A percentile compares a stretch with the other conserved stretches of the same genome.
These are phyloP conservation scores for Tachysurus vachellii DNA, from an alignment of 2,113 vertebrate genomes.

Conservation along the genomic window DNA sequence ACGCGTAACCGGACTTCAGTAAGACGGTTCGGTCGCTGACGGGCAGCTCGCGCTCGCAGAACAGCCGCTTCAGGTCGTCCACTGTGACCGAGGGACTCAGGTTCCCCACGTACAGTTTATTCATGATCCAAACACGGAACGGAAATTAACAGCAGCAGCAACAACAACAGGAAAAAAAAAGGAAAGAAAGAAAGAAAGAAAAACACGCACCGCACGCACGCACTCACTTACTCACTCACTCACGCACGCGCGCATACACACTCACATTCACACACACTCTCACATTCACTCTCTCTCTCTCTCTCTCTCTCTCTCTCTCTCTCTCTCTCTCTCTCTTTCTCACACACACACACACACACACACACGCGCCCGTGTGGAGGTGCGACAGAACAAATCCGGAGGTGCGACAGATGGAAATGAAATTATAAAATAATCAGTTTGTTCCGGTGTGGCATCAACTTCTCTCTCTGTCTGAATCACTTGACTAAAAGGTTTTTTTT, in stretches of 20 bases:
- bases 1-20: constrained; percentile 92
- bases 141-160: constrained; percentile 50
- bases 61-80: constrained; percentile 90
- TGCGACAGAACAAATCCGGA: constrained; percentile 5
- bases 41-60: constrained; percentile 85
- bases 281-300: not conserved
- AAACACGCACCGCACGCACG: constrained; percentile 9
- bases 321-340: not conserved
- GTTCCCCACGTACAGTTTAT: constrained; percentile 95
- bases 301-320: not conserved
- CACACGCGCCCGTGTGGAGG: not conserved
- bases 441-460: constrained; percentile 37
- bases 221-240: not conserved
- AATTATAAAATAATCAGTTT: constrained; percentile 12
- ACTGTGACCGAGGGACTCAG: constrained; percentile 91
- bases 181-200: not conserved
- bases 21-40: constrained; percentile 83
- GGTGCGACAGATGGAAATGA: not conserved
- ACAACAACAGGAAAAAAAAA: not conserved
- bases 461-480: constrained; percentile 42
- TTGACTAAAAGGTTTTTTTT: constrained; percentile 30
- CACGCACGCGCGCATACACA: not conserved
- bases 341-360: not conserved
- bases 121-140: constrained; percentile 80
- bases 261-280: not conserved